Percentiles rank a stretch among this genome's conserved stretches.
Evolutionary conservation across 2,888 invertebrate species (phyloP).

Genomic region (Euphydryas editha): DNA sequence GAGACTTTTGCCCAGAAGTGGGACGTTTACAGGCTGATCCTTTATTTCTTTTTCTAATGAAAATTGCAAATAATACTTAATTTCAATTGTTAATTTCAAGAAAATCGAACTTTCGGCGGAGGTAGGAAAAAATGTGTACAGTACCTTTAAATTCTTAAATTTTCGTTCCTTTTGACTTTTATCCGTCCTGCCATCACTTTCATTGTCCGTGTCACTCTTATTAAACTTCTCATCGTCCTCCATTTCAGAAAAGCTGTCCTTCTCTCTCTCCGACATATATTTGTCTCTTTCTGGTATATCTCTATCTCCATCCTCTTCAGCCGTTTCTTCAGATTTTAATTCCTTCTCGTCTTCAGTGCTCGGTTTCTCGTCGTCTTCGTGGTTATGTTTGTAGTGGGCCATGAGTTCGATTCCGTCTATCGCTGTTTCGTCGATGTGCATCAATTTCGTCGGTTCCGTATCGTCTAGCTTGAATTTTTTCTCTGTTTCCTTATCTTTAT

Average conservation of each 20-base stretch:
- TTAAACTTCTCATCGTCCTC: slow-evolving; percentile 79
- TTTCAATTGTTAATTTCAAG: no score
- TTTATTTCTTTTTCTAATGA: no score
- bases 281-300: slow-evolving; percentile 51
- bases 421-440: slow-evolving; percentile 78
- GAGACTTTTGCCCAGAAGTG: no score
- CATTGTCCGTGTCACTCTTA: slow-evolving; percentile 77
- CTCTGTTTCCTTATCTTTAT: slow-evolving; percentile 77
- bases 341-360: slow-evolving; percentile 75
- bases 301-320: slow-evolving; percentile 61
- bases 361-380: slow-evolving; percentile 71
- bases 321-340: slow-evolving; percentile 60
- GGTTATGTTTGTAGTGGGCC: slow-evolving; percentile 68
- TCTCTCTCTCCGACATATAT: slow-evolving; percentile 67
- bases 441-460: slow-evolving; percentile 55
- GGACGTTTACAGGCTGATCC: no score
- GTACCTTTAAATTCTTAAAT: slow-evolving; percentile 76
- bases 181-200: slow-evolving; percentile 70
- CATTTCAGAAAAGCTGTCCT: slow-evolving; percentile 79
- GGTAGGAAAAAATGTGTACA: no score
- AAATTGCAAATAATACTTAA: no score
- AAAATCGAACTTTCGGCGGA: no score
- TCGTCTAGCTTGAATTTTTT: slow-evolving; percentile 74
- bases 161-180: slow-evolving; percentile 59
- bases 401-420: slow-evolving; percentile 80